Conservation (phyloP, 2,888 invertebrate species). For the Phrixothrix hirtus region DNA sequence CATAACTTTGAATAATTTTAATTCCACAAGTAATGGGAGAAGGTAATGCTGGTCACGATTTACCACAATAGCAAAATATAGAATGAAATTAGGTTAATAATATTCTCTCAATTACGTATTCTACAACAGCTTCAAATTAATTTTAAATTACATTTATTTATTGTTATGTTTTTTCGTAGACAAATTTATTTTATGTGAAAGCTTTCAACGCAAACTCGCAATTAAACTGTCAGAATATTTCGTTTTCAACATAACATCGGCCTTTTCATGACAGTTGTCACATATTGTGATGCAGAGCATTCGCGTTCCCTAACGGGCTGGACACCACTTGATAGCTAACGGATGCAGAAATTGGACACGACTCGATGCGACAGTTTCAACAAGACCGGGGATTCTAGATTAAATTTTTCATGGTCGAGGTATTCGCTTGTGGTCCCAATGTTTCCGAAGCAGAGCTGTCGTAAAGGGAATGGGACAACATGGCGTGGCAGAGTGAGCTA, state of each 20-base stretch:
- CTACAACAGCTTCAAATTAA: neutral
- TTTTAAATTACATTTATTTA: neutral
- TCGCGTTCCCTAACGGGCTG: slow-evolving; percentile 36
- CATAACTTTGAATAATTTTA: no score
- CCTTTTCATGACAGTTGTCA: slow-evolving; percentile 40
- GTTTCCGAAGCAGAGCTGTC: slow-evolving; percentile 36
- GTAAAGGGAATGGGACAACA: slow-evolving; percentile 42
- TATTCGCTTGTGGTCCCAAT: slow-evolving; percentile 40
- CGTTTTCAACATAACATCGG: slow-evolving; percentile 11
- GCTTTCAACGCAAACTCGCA: slow-evolving; percentile 21
- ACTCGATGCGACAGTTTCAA: slow-evolving; percentile 39
- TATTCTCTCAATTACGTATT: neutral
- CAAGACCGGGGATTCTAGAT: slow-evolving; percentile 45
- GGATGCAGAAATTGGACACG: slow-evolving; percentile 37
- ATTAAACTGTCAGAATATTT: slow-evolving; percentile 30
- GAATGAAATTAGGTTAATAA: neutral
- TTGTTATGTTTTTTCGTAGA: neutral
- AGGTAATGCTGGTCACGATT: no score
- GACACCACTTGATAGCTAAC: slow-evolving; percentile 42
- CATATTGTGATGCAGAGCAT: slow-evolving; percentile 38
- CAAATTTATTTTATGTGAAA: slow-evolving; percentile 5
- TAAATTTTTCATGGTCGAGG: slow-evolving; percentile 51
- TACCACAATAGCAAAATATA: no score
- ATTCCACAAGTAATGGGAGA: no score
- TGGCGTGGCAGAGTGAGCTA: slow-evolving; percentile 33